Base-by-base conservation (phyloP, 2,797 vertebrate species). In the Gymnoscopelus braueri region DNA sequence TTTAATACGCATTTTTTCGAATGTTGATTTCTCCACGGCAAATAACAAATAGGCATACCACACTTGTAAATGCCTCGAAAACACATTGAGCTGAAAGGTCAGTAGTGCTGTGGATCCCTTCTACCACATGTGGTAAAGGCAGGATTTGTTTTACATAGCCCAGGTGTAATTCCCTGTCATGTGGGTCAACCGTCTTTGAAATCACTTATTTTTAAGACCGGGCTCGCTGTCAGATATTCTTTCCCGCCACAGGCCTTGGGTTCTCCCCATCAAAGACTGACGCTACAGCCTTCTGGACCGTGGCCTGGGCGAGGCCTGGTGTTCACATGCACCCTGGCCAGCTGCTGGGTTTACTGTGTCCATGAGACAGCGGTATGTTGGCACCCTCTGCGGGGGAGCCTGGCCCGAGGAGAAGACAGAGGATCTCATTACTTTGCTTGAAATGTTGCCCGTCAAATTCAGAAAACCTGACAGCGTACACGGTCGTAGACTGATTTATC, bases 341-440 rank as follows among this genome's bases (percentile, higher is more conserved):
- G 88, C 91, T 89, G 88, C 86, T 75, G 75, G 81, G 81, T 83
- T 81, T 87, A 85, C 84, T 83, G 78, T 88, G 83, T 86, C 87
- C 78, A 78, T 84, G 79, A 89, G 77, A 80, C 84, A 74, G 79
- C 77, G 80, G 75, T 77, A 73, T 86, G 78, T 64, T 85, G 80
- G 80, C 84, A 67, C 75, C 1, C 61, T 74, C 75, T 81, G 68
- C 39, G 63, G 74, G 68, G 77, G 80, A 72, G 72, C 69, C 69
- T 49, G n/a, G 65, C 62, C 67, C 23, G 56, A 75, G 64, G 67
- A 53, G 58, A 80, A 39, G 78, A 83, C 64, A 76, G 70, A 55
- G 35, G 80, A 80, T 88, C 79, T 63, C 81, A 59, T 86, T 75
- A 81, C 80, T 15, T 15, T 9, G 11, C 63, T 74, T 26, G 57